A percentile compares a stretch with the other conserved stretches of the same genome.
Conservation (phyloP, 30 jellyfish, hydroid and myxozoan species). For the Aurelia sp. region DNA sequence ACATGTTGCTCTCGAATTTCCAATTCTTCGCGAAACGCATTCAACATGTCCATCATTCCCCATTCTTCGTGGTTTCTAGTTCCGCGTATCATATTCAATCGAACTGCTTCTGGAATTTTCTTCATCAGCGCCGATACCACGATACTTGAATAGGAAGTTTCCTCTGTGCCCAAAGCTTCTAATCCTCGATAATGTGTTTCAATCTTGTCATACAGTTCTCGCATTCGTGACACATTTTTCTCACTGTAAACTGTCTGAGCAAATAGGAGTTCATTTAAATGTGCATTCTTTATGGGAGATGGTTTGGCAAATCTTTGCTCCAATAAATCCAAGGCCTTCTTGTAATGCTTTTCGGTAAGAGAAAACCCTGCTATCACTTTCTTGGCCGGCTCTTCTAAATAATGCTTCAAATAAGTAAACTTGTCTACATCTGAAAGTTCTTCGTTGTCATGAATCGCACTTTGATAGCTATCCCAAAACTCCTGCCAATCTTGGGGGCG, state of each 20-base stretch:
- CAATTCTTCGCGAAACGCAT: background rate
- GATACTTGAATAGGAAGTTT: too few species aligned
- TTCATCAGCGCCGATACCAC: constrained; percentile 40
- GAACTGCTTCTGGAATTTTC: constrained; percentile 24
- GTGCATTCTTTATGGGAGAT: constrained; percentile 6
- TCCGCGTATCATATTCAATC: constrained; percentile 6
- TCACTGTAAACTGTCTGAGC: too few species aligned
- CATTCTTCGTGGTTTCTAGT: background rate
- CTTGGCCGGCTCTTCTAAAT: too few species aligned
- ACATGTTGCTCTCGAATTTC: background rate
- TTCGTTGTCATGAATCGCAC: background rate
- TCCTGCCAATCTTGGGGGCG: constrained; percentile 32
- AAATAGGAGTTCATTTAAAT: background rate
- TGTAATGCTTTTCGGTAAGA: background rate
- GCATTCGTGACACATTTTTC: too few species aligned
- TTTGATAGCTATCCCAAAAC: constrained; percentile 18
- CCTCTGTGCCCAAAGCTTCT: constrained; percentile 25
- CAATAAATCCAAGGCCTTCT: constrained; percentile 1
- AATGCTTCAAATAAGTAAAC: too few species aligned
- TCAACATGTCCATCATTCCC: background rate
- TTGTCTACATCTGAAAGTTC: too few species aligned
- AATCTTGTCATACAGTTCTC: too few species aligned
- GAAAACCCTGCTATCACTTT: too few species aligned
- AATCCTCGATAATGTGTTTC: constrained; percentile 29
- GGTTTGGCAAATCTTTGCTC: constrained; percentile 13